These are phyloP conservation scores for Synergus laeviventris DNA, from an alignment of 2,888 invertebrate genomes.

Conservation along the genomic window DNA sequence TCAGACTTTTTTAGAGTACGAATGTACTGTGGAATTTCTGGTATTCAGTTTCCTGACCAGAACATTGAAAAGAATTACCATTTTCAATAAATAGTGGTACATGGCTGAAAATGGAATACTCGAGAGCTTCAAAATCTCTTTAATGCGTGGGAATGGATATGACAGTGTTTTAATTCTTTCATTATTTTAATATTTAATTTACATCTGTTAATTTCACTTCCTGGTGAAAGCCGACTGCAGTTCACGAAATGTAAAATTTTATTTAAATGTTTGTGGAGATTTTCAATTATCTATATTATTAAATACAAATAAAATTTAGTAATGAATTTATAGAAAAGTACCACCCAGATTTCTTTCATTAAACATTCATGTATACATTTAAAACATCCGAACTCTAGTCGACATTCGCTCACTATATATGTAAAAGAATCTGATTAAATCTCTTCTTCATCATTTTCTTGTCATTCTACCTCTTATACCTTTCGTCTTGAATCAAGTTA, in stretches of 20 bases:
- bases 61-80: not conserved
- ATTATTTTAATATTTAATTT: not conserved
- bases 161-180: not conserved
- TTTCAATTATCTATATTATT: too few species aligned
- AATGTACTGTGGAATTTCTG: slow-evolving; percentile 14
- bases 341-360: not conserved
- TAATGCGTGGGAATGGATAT: slow-evolving; percentile 37
- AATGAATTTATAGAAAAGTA: not conserved
- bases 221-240: not conserved
- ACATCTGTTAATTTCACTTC: not conserved
- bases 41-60: not conserved
- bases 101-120: not conserved
- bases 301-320: too few species aligned
- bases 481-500: not conserved
- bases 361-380: not conserved
- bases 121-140: slow-evolving; percentile 10
- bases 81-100: not conserved
- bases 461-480: not conserved
- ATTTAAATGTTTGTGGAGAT: too few species aligned
- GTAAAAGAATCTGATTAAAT: not conserved
- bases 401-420: not conserved
- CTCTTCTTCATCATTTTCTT: not conserved
- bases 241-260: too few species aligned
- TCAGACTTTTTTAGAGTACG: slow-evolving; percentile 1
- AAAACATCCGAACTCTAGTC: not conserved